Conservation (phyloP, 2,797 vertebrate genomes). For the Sebastes matsubarae region DNA sequence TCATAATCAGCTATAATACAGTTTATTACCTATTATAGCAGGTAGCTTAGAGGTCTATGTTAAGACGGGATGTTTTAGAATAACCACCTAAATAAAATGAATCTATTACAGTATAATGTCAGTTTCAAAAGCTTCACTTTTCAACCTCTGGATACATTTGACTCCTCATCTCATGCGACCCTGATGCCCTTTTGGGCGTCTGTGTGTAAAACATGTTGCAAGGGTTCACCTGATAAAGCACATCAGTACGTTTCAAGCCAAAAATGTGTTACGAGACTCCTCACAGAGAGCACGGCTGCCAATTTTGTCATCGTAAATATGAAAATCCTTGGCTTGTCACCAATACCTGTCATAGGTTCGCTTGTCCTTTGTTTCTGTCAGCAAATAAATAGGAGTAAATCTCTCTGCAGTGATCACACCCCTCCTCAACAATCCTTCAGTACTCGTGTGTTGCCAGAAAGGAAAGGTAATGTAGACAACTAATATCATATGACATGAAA, state of each 20-base stretch:
- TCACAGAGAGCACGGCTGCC: slow-evolving; percentile 33
- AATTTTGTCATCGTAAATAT: slow-evolving; percentile 44
- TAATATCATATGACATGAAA: neutral
- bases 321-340: slow-evolving; percentile 55
- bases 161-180: neutral
- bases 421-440: slow-evolving; percentile 27
- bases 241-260: slow-evolving; percentile 39
- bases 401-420: slow-evolving; percentile 38
- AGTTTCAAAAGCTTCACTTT: neutral
- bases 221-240: slow-evolving; percentile 29
- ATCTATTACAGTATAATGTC: neutral
- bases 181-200: neutral
- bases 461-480: slow-evolving; percentile 57
- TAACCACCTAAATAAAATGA: neutral
- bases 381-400: slow-evolving; percentile 74
- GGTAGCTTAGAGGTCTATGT: neutral
- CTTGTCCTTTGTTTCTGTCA: slow-evolving; percentile 48
- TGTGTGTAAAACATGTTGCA: slow-evolving; percentile 1
- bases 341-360: slow-evolving; percentile 60
- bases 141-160: neutral
- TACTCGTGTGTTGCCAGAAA: slow-evolving; percentile 14
- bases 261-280: slow-evolving; percentile 38
- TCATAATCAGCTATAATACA: neutral
- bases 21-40: neutral
- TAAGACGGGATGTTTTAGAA: neutral